A percentile compares a stretch with the other conserved stretches of the same genome.
phyloP scores from a whole-genome alignment of 2,113 vertebrate species.

The Egretta garzetta region DNA sequence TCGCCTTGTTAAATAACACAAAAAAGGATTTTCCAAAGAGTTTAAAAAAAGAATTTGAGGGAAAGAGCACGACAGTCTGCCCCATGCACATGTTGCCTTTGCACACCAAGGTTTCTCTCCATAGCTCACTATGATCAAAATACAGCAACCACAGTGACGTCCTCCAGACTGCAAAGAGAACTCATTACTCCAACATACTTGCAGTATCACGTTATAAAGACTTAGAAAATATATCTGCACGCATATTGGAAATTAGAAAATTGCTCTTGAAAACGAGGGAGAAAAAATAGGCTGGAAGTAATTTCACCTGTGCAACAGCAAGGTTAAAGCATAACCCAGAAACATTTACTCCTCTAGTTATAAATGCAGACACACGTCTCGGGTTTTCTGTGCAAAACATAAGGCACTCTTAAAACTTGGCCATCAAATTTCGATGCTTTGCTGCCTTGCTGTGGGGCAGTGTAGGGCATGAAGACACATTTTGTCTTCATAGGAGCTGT shows the following conservation, averaged over 20 bases:
- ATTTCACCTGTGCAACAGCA: not conserved
- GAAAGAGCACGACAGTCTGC: not conserved
- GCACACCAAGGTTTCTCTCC: not conserved
- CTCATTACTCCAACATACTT: not conserved
- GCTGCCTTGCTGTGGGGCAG: not conserved
- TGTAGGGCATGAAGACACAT: not conserved
- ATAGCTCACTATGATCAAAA: not conserved
- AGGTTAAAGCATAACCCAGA: not conserved
- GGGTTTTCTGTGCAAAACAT: fast-evolving
- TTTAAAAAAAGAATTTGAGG: not conserved
- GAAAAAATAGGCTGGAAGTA: not conserved
- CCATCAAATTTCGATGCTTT: not conserved
- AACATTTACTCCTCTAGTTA: not conserved
- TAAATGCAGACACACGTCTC: not conserved
- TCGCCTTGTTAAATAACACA: not conserved
- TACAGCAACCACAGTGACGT: not conserved
- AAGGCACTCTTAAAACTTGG: fast-evolving
- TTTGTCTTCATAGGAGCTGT: not conserved
- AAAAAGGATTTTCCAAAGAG: not conserved
- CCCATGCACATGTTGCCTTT: not conserved
- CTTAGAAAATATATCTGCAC: not conserved
- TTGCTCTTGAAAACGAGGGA: not conserved
- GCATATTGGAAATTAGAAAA: not conserved
- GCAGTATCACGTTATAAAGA: not conserved
- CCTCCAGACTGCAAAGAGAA: not conserved